Percentiles rank a stretch among this genome's conserved stretches.
Conservation (phyloP, 1,140 invertebrate genomes). For the Gyrodactylus bullatarudis region DNA sequence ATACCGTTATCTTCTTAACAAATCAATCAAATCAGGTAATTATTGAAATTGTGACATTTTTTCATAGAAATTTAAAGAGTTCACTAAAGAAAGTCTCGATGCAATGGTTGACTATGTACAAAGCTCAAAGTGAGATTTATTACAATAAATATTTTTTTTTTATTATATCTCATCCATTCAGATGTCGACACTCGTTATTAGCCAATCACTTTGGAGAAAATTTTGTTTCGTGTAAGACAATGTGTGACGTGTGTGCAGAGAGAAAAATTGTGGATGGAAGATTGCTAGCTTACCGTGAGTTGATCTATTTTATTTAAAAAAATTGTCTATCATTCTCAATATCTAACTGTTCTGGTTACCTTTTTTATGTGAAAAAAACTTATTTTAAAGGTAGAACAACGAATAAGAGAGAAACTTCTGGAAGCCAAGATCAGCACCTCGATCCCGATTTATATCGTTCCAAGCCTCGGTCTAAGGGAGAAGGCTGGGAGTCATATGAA, state of each 20-base stretch:
- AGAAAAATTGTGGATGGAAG: neutral
- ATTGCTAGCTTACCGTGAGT: neutral
- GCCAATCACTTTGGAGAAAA: neutral
- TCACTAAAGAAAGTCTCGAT: neutral
- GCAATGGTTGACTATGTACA: neutral
- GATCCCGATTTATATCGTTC: neutral
- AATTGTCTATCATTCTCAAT: neutral
- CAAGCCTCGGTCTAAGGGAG: neutral
- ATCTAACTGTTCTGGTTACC: neutral
- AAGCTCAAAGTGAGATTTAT: neutral
- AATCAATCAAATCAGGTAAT: neutral
- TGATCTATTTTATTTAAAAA: neutral
- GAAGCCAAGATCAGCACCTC: neutral
- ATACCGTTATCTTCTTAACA: conserved; percentile 2
- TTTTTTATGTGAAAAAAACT: neutral
- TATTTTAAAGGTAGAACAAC: neutral
- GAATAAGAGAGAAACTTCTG: neutral
- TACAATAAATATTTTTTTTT: neutral
- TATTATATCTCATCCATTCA: neutral
- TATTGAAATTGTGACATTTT: too few relatives aligned
- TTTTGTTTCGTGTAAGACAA: neutral
- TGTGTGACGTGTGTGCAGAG: neutral
- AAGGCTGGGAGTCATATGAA: neutral
- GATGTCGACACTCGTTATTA: neutral
- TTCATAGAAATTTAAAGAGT: neutral